A percentile compares a stretch with the other conserved stretches of the same genome.
phyloP scores from a whole-genome alignment of 2,888 invertebrate genomes.

The Limnephilus auricula region DNA sequence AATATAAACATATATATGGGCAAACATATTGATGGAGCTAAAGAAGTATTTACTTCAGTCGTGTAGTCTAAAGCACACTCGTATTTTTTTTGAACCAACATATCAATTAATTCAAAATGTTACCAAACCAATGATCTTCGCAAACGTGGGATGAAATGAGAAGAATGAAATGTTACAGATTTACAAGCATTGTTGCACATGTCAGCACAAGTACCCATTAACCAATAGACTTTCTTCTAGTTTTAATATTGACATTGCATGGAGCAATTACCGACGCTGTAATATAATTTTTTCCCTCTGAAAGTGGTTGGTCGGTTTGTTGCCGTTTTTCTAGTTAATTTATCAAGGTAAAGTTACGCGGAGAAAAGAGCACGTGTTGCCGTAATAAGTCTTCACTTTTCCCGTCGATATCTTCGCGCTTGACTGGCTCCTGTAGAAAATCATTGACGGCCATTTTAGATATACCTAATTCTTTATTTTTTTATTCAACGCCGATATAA shows the following conservation, averaged over 20 bases:
- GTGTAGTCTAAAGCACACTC: too few species aligned
- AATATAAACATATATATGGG: too few species aligned
- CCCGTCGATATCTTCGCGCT: slow-evolving; percentile 56
- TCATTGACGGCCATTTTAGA: slow-evolving; percentile 48
- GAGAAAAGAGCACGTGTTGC: slow-evolving; percentile 44
- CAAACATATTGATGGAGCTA: too few species aligned
- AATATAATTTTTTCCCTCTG: neutral
- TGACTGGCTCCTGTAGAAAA: slow-evolving; percentile 56
- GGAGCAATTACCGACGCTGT: slow-evolving; percentile 5
- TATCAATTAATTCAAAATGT: too few species aligned
- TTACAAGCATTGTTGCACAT: neutral
- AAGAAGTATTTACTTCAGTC: too few species aligned
- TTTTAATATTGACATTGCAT: slow-evolving; percentile 19
- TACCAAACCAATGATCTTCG: neutral
- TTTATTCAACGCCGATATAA: slow-evolving; percentile 41
- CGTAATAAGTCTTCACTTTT: slow-evolving; percentile 56
- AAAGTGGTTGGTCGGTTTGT: neutral
- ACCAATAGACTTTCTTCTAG: slow-evolving; percentile 8
- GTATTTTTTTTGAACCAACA: too few species aligned
- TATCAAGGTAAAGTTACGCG: slow-evolving; percentile 35
- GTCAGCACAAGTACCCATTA: neutral
- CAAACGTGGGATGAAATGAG: neutral
- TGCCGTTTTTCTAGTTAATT: slow-evolving; percentile 4
- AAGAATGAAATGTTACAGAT: neutral
- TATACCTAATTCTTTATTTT: slow-evolving; percentile 47